Percentiles rank a stretch among this genome's conserved stretches.
These are phyloP conservation scores for Aplidium turbinatum DNA, from an alignment of 23 tunicate genomes.

Conservation along the genomic window DNA sequence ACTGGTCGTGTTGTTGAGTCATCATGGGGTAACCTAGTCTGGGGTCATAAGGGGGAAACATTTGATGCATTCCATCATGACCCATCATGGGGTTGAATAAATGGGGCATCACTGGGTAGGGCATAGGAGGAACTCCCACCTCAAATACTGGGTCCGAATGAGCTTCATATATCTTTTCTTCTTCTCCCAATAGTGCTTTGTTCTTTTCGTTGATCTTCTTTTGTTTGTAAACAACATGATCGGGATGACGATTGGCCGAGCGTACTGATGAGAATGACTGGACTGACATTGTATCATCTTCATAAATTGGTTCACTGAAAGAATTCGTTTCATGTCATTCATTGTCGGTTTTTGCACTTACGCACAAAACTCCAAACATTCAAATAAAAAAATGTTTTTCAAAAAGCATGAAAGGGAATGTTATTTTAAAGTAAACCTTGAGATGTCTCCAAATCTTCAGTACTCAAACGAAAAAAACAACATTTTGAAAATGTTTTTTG, in stretches of 20 bases:
- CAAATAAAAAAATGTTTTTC: no score
- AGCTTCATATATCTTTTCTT: constrained; percentile 19
- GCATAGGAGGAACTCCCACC: neutral
- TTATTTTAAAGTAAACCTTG: neutral
- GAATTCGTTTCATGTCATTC: no score
- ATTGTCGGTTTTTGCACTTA: no score
- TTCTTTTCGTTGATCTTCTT: constrained; percentile 46
- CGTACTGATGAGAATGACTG: constrained; percentile 52
- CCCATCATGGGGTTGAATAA: constrained; percentile 2
- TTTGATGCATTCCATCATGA: neutral
- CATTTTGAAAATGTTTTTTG: no score
- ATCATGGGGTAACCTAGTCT: neutral
- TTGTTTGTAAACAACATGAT: constrained; percentile 39
- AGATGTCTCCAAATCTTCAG: neutral
- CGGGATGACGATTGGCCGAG: constrained; percentile 62
- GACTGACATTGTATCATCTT: constrained; percentile 58
- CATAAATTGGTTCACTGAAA: constrained; percentile 64
- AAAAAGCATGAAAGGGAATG: no score
- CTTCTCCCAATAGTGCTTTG: constrained; percentile 4
- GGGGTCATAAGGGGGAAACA: constrained; percentile 10
- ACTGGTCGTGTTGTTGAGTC: constrained; percentile 1
- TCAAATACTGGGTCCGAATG: constrained; percentile 26
- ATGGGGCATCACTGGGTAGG: neutral
- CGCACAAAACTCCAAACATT: no score
- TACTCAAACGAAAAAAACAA: no score